Evolutionary conservation across 2,888 invertebrate genomes (phyloP).

Genomic region (Oscheius sp.): DNA sequence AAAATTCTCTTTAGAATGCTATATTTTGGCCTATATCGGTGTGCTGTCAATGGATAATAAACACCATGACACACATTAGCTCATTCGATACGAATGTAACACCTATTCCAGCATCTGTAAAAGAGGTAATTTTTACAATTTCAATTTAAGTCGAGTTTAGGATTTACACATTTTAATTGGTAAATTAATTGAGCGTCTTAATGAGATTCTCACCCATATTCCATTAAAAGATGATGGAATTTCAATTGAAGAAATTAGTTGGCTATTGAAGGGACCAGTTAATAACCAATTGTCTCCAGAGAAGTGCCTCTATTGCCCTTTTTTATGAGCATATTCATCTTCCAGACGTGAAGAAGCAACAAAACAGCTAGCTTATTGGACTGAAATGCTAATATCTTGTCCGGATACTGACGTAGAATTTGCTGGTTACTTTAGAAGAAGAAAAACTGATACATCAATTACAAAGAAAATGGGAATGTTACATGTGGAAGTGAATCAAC

Average conservation of each 20-base stretch:
- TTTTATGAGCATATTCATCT: background rate
- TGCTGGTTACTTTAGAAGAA: slow-evolving; percentile 28
- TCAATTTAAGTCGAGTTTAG: slow-evolving; percentile 9
- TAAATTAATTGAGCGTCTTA: slow-evolving; percentile 27
- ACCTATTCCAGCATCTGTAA: slow-evolving; percentile 27
- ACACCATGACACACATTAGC: background rate
- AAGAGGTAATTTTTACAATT: slow-evolving; percentile 16
- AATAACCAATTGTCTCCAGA: background rate
- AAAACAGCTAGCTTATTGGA: slow-evolving; percentile 30
- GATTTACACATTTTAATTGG: background rate
- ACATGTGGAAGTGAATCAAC: background rate
- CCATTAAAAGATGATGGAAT: slow-evolving; percentile 19
- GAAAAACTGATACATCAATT: slow-evolving; percentile 5
- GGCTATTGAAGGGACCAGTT: slow-evolving; percentile 36
- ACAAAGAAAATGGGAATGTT: slow-evolving; percentile 16
- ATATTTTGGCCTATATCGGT: slow-evolving; percentile 23
- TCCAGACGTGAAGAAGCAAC: slow-evolving; percentile 6
- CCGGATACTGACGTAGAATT: slow-evolving; percentile 26
- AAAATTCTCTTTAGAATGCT: background rate
- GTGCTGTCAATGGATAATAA: slow-evolving; percentile 28
- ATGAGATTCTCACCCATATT: slow-evolving; percentile 12
- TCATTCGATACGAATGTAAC: slow-evolving; percentile 1
- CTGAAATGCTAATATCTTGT: slow-evolving; percentile 2
- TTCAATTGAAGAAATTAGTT: slow-evolving; percentile 25
- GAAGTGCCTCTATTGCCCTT: background rate